Conservation (phyloP, 2,797 vertebrate genomes). For the Poecilia picta region DNA sequence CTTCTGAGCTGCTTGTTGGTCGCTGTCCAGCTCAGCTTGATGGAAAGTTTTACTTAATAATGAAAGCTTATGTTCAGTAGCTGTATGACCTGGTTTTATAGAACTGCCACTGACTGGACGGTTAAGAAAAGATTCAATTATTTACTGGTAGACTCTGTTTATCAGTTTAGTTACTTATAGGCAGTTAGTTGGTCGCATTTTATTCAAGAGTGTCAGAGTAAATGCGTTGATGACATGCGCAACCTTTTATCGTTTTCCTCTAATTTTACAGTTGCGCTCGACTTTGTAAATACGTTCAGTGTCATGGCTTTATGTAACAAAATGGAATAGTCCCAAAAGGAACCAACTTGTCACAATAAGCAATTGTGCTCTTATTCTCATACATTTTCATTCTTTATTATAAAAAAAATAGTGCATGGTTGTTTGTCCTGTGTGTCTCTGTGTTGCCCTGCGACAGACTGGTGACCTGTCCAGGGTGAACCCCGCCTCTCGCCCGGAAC, state of each 20-base stretch:
- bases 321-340: neutral
- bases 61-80: conserved; percentile 45
- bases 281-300: neutral
- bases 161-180: neutral
- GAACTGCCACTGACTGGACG: neutral
- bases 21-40: conserved; percentile 58
- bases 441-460: too few relatives aligned
- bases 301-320: neutral
- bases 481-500: too few relatives aligned
- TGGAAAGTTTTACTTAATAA: conserved; percentile 62
- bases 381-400: too few relatives aligned
- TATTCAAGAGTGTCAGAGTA: neutral
- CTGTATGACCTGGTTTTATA: conserved; percentile 28
- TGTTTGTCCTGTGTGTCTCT: too few relatives aligned
- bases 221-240: neutral
- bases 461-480: too few relatives aligned
- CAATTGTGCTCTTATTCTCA: too few relatives aligned
- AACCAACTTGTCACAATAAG: neutral
- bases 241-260: neutral
- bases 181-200: neutral
- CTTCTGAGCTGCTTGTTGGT: conserved; percentile 63
- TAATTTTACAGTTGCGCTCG: neutral
- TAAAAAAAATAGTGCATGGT: too few relatives aligned
- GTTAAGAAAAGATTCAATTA: neutral
- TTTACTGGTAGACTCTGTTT: neutral